These are phyloP conservation scores for Pithys albifrons DNA, from an alignment of 2,113 vertebrate genomes.

Conservation along the genomic window DNA sequence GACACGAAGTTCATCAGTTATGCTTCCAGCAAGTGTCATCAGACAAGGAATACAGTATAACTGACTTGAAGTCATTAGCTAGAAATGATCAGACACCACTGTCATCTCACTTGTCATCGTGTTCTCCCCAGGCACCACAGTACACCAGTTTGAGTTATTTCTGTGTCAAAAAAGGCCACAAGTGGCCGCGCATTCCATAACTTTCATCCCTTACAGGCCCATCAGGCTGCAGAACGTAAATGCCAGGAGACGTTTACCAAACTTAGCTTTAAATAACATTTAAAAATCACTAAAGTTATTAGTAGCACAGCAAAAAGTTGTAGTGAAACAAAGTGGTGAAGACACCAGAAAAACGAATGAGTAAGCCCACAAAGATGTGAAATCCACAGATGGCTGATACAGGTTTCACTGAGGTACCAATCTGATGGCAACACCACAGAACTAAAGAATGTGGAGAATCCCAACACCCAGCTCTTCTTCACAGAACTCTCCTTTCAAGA, in stretches of 20 bases:
- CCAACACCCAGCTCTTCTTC: not conserved
- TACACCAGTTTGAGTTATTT: not conserved
- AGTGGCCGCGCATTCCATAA: fast-evolving
- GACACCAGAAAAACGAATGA: not conserved
- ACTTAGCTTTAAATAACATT: not conserved
- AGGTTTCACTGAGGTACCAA: not conserved
- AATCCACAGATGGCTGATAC: not conserved
- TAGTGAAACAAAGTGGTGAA: not conserved
- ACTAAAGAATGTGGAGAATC: not conserved
- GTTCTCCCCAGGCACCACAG: fast-evolving
- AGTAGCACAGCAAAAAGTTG: not conserved
- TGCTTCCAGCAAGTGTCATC: not conserved
- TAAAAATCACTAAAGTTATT: not conserved
- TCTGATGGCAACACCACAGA: not conserved
- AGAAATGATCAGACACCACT: not conserved
- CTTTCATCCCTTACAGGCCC: not conserved
- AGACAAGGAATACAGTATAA: not conserved
- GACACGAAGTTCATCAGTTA: not conserved
- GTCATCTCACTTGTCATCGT: not conserved
- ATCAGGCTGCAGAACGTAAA: not conserved
- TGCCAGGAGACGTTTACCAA: not conserved
- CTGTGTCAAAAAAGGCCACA: not conserved
- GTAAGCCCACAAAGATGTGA: not conserved
- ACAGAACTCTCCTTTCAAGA: not conserved
- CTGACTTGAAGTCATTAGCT: not conserved